A percentile compares a stretch with the other conserved stretches of the same genome.
phyloP scores from a whole-genome alignment of 1,140 invertebrate genomes.

The Drosophila sechellia region DNA sequence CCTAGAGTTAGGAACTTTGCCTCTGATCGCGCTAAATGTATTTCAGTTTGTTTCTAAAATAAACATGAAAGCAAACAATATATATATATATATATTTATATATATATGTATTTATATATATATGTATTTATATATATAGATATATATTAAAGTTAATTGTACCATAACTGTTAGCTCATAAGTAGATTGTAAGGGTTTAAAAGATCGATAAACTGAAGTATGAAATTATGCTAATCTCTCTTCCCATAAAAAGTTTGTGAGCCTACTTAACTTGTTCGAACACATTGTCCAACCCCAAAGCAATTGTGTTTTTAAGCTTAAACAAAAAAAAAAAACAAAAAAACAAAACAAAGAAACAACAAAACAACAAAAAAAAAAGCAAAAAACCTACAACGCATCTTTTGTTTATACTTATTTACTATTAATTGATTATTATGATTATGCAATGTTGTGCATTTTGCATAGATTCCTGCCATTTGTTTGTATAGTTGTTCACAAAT shows the following conservation, averaged over 20 bases:
- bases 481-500: conserved; percentile 29
- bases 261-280: conserved; percentile 38
- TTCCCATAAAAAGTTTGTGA: conserved; percentile 18
- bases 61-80: conserved; percentile 59
- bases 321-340: conserved; percentile 36
- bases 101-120: conserved; percentile 7
- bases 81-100: conserved; percentile 12
- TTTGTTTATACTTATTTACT: conserved; percentile 42
- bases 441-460: conserved; percentile 40
- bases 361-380: conserved; percentile 36
- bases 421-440: conserved; percentile 27
- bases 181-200: conserved; percentile 37
- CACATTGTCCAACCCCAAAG: conserved; percentile 39
- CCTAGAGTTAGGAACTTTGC: conserved; percentile 41
- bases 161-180: conserved; percentile 26
- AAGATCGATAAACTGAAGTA: conserved; percentile 68
- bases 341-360: conserved; percentile 45
- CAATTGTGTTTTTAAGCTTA: conserved; percentile 57
- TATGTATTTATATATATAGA: conserved; percentile 6
- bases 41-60: conserved; percentile 79
- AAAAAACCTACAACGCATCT: conserved; percentile 45
- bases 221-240: conserved; percentile 57
- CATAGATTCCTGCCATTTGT: conserved; percentile 73
- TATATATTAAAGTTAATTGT: conserved; percentile 11
- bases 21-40: conserved; percentile 60